Evolutionary conservation across 2,113 vertebrate genomes (phyloP).

Genomic region (Lutjanus erythropterus): DNA sequence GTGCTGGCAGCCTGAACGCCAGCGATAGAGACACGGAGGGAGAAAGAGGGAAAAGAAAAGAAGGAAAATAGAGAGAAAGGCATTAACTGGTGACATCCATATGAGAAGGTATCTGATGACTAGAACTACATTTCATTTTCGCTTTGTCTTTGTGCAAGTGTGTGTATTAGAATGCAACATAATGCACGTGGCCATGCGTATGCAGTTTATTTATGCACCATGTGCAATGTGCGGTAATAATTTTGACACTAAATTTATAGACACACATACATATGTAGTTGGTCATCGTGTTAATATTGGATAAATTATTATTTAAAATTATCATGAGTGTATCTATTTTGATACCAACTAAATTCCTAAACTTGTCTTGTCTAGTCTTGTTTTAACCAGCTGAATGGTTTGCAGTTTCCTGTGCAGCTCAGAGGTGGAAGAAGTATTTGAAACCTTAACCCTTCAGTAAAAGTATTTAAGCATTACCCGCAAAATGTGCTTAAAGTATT

Average conservation of each 20-base stretch:
- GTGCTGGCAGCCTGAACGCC: conserved; percentile 26
- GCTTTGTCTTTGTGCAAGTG: not conserved
- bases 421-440: too few species aligned
- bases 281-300: not conserved
- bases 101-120: conserved; percentile 41
- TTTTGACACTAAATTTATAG: too few species aligned
- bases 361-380: not conserved
- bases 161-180: not conserved
- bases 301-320: not conserved
- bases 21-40: conserved; percentile 37
- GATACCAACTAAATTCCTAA: not conserved
- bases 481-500: too few species aligned
- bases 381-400: not conserved
- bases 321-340: not conserved
- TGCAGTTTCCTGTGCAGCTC: not conserved
- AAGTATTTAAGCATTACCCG: too few species aligned
- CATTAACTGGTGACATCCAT: conserved; percentile 55
- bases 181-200: too few species aligned
- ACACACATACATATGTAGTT: not conserved
- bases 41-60: conserved; percentile 4
- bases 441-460: too few species aligned
- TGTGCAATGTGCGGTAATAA: not conserved
- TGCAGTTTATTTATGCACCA: not conserved
- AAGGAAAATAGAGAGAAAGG: conserved; percentile 33
- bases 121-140: conserved; percentile 57